Percentiles rank a stretch among this genome's conserved stretches.
Evolutionary conservation across 30 jellyfish, hydroid and myxozoan species (phyloP).

Genomic region (Rhopilema esculentum): DNA sequence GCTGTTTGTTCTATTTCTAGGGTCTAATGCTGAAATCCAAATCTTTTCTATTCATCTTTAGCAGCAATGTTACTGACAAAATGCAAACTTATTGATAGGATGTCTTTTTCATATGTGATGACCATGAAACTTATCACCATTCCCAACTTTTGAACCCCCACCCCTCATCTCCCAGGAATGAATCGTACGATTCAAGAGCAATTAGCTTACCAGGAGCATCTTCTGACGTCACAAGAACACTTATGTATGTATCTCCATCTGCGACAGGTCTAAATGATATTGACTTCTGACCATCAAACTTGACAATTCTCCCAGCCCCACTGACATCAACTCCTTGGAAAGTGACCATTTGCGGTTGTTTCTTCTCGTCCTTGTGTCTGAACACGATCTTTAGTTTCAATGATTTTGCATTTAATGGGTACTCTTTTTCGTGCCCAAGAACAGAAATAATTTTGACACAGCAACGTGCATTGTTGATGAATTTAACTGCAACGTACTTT

Average conservation of each 20-base stretch:
- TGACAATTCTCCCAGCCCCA: slow-evolving; percentile 47
- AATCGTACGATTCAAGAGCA: not conserved
- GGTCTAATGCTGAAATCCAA: too few relatives aligned
- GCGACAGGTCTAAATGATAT: slow-evolving; percentile 68
- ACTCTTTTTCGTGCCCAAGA: slow-evolving; percentile 69
- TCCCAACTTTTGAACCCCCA: too few relatives aligned
- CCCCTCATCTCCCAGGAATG: too few relatives aligned
- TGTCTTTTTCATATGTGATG: too few relatives aligned
- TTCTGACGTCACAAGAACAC: slow-evolving; percentile 66
- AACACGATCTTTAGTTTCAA: slow-evolving; percentile 86
- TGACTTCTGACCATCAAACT: slow-evolving; percentile 69
- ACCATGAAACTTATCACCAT: too few relatives aligned
- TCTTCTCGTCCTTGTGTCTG: slow-evolving; percentile 73
- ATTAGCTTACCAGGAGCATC: slow-evolving; percentile 40
- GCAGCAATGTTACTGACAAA: too few relatives aligned
- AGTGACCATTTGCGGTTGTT: slow-evolving; percentile 71
- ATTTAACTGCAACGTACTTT: slow-evolving; percentile 63
- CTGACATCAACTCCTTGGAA: slow-evolving; percentile 75
- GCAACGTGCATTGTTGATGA: slow-evolving; percentile 69
- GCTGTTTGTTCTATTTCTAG: too few relatives aligned
- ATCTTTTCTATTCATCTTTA: too few relatives aligned
- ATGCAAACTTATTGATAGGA: too few relatives aligned
- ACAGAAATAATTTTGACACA: slow-evolving; percentile 66
- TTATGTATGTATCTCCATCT: slow-evolving; percentile 65
- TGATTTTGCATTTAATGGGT: slow-evolving; percentile 76